Base-by-base conservation (phyloP, 2,888 invertebrate species). In the Trachelus tabidus region DNA sequence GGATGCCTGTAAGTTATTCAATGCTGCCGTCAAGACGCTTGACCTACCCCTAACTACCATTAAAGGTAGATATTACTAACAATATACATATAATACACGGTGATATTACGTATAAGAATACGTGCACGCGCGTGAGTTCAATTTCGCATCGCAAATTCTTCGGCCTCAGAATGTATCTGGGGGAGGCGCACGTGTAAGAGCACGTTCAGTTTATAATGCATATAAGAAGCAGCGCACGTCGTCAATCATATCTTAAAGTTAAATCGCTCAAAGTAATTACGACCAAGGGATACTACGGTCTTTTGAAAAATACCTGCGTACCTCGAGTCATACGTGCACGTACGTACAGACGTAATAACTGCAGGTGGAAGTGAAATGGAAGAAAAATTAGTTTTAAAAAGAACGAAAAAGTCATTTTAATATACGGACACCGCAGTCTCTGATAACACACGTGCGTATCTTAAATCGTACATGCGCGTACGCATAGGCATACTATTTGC, bases 1-100 rank as follows among this genome's bases (percentile, higher is more conserved):
- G 81, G 80, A 81, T 79, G 77, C 77, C 76, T 75, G 74, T 23
- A 35, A 35, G 74, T 74, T 74, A 74, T 35, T 74, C 35, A 37
- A 35, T 34, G 74, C 34, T 12, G 23, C 33, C 71, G 33, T 12
- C 71, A 12, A 6, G 33, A n/a, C 4, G 31, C 71, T 34, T 23
- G 56, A 56, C 56, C 56, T 23, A 56, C 56, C 23, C 9, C 23
- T 56, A 56, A 56, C 56, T 56, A 56, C 23, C 56, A 37, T 56
- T 56, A 56, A 56, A 56, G 56, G 56, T 23, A 23, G 56, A 56
- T 56, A 56, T 56, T 23, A 56, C 56, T 23, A 56, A 56, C 23
- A 15, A 56, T 56, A 56, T 23, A 56, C 56, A 56, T 56, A 56
- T 56, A 56, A 23, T 56, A 23, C 56, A 56, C 56, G 23, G 9